Evolutionary conservation across 2,113 vertebrate genomes (phyloP).

Genomic region (Paraplagusia blochii): DNA sequence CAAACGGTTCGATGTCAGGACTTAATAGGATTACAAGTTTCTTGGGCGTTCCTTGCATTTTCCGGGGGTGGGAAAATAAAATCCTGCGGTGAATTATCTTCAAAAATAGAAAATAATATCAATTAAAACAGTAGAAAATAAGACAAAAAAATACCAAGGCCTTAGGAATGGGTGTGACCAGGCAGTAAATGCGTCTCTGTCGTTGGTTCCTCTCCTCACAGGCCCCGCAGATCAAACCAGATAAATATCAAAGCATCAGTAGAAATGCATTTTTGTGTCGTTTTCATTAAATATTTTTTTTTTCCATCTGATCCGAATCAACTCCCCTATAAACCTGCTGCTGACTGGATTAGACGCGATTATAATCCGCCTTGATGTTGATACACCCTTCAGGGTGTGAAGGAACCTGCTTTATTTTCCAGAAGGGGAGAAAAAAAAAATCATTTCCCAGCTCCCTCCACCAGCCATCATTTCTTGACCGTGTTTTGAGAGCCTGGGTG

Average conservation of each 20-base stretch:
- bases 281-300: too few relatives aligned
- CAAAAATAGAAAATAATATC: conserved; percentile 35
- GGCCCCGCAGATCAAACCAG: conserved; percentile 21
- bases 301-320: too few relatives aligned
- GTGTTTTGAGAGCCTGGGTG: not conserved
- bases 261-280: too few relatives aligned
- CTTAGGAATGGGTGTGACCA: conserved; percentile 60
- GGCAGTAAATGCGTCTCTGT: conserved; percentile 32
- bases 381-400: not conserved
- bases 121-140: conserved; percentile 5
- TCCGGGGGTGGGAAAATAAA: conserved; percentile 40
- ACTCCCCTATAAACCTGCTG: conserved; percentile 5
- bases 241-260: too few relatives aligned
- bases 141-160: not conserved
- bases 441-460: not conserved
- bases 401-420: conserved; percentile 5
- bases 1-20: conserved; percentile 34
- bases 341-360: not conserved
- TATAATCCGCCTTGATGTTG: not conserved
- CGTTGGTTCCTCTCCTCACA: conserved; percentile 13
- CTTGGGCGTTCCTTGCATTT: conserved; percentile 29
- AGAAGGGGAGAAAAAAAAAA: not conserved
- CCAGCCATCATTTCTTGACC: not conserved
- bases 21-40: conserved; percentile 57
- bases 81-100: conserved; percentile 4